Percentiles rank a stretch among this genome's conserved stretches.
Evolutionary conservation across 2,113 vertebrate genomes (phyloP).

Genomic region (Neolamprologus toae): DNA sequence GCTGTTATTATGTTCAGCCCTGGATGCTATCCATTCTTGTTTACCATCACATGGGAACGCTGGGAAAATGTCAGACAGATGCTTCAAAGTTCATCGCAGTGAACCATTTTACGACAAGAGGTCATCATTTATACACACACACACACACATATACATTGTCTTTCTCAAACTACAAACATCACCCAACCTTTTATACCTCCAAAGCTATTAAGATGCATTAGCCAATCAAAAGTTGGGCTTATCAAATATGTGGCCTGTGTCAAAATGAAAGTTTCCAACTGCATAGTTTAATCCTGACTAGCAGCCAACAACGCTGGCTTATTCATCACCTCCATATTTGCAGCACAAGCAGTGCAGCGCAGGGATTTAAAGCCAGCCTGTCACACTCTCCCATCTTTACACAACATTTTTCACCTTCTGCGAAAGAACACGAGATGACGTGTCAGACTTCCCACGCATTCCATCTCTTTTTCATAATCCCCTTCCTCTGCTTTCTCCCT

Average conservation of each 20-base stretch:
- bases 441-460: slow-evolving; percentile 29
- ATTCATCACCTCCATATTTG: slow-evolving; percentile 46
- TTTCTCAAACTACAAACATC: not conserved
- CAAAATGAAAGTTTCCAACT: slow-evolving; percentile 13
- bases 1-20: slow-evolving; percentile 23
- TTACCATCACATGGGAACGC: slow-evolving; percentile 21
- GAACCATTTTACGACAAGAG: not conserved
- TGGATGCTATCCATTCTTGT: slow-evolving; percentile 31
- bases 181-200: not conserved
- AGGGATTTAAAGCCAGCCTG: slow-evolving; percentile 15
- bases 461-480: slow-evolving; percentile 21
- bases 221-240: slow-evolving; percentile 46
- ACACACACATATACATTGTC: not conserved
- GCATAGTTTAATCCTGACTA: slow-evolving; percentile 29
- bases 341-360: not conserved
- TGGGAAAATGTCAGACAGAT: slow-evolving; percentile 43
- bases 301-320: slow-evolving; percentile 32
- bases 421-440: slow-evolving; percentile 22
- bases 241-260: slow-evolving; percentile 18
- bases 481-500: not conserved
- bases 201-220: not conserved
- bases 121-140: not conserved
- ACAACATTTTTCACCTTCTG: slow-evolving; percentile 34
- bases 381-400: slow-evolving; percentile 14
- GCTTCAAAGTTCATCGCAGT: slow-evolving; percentile 42